Base-by-base conservation (phyloP, 2,113 vertebrate species). In the Upupa epops region DNA sequence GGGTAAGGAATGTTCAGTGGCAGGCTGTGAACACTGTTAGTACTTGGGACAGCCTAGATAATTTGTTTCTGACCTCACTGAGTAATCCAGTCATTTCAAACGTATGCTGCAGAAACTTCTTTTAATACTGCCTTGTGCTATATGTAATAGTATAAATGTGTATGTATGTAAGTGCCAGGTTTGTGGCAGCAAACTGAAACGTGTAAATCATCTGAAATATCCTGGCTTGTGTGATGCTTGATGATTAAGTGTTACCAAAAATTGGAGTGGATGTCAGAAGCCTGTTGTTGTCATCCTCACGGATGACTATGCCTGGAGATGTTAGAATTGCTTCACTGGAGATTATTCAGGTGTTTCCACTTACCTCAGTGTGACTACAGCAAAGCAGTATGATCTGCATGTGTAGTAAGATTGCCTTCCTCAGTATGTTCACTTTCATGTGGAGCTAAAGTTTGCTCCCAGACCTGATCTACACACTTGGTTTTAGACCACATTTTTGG, bases 271-370 rank as follows among this genome's bases (percentile, higher is more conserved):
- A 36, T 88, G 61, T 83, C 65, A 71, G 73, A 83, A 65, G 54
- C 36, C 65, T 75, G 75, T 13, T 88, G 83, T 90, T 96, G 89
- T 95, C 69, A 68, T 84, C 42, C 56, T 5, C 11, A 13, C 72
- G 68, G 48, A 25, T 86, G 73, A 73, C 78, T 93, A 2, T 71
- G 84, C 89, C 65, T 85, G 32, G 77, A 89, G 78, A 90, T 88
- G 91, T 95, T 78, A 82, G 74, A 83, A 72, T 95, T 95, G 70
- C 92, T 94, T 96, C 79, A 68, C 26, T 84, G 52, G 72, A 78
- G 74, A 24, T 95, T 78, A 82, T 90, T 95, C 85, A 95, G 68
- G 82, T 0, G 1, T 96, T 93, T 94, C 80, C 65, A 72, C 1
- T 86, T 94, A 84, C 86, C 32, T 90, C 88, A 93, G 61, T 2